phyloP scores from a whole-genome alignment of 2,797 vertebrate species.

The Esox lucius region DNA sequence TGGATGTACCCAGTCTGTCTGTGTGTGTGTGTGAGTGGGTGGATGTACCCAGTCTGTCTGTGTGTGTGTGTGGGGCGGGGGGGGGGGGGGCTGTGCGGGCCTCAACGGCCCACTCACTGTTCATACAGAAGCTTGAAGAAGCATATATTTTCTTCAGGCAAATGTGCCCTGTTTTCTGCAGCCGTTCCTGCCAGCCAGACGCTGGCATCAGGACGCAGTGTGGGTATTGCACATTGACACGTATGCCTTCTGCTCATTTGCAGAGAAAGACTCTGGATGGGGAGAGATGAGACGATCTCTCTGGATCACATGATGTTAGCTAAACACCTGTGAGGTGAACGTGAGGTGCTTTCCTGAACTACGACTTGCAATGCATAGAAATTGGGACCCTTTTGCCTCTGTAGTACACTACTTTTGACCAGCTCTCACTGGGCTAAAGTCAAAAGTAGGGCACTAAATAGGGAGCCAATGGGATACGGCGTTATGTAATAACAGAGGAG shows the following conservation, averaged over 20 bases:
- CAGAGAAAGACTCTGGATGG: neutral
- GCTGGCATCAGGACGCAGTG: neutral
- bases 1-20: too few relatives aligned
- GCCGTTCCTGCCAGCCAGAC: neutral
- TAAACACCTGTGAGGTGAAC: neutral
- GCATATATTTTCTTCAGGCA: neutral
- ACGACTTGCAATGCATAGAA: neutral
- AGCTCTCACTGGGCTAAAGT: neutral
- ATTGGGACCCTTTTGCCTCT: neutral
- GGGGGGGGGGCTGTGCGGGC: too few relatives aligned
- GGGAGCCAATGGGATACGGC: neutral
- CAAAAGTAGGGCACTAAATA: neutral
- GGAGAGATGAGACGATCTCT: neutral
- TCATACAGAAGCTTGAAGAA: neutral
- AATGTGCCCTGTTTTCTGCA: neutral
- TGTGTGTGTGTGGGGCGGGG: too few relatives aligned
- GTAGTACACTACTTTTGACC: neutral
- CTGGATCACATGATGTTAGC: neutral
- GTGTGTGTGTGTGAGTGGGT: too few relatives aligned
- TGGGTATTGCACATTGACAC: neutral
- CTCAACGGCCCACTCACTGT: neutral
- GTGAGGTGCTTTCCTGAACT: neutral
- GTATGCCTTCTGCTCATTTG: neutral
- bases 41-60: too few relatives aligned
- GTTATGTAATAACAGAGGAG: neutral